Percentiles rank a stretch among this genome's conserved stretches.
Conservation (phyloP, 64 coral and sea anemone genomes). For the Trachythela sp. region DNA sequence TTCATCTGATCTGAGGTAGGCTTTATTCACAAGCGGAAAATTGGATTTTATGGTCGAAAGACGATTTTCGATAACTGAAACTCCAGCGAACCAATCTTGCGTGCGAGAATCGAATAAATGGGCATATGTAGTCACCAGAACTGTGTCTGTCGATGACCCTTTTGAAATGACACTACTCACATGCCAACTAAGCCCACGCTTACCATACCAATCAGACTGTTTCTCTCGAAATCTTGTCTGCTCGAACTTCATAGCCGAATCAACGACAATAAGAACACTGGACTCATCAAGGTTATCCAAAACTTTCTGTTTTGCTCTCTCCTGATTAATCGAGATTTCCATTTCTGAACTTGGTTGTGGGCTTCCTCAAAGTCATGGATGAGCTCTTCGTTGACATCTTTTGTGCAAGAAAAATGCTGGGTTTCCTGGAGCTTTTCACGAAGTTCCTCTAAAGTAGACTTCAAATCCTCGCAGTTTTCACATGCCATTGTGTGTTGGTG, state of each 20-base stretch:
- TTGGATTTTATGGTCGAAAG: slow-evolving; percentile 18
- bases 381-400: slow-evolving; percentile 29
- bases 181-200: slow-evolving; percentile 39
- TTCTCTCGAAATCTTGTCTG: slow-evolving; percentile 33
- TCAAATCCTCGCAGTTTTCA: neutral
- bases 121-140: neutral
- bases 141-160: neutral
- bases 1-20: slow-evolving; percentile 28
- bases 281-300: slow-evolving; percentile 15
- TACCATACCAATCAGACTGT: slow-evolving; percentile 45
- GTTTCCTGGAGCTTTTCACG: neutral
- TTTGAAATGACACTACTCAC: neutral
- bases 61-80: slow-evolving; percentile 8
- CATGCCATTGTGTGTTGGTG: neutral
- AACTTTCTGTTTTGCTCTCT: slow-evolving; percentile 31
- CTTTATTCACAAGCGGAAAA: neutral
- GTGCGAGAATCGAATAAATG: slow-evolving; percentile 22
- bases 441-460: neutral
- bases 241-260: slow-evolving; percentile 39
- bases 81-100: slow-evolving; percentile 38
- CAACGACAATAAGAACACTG: slow-evolving; percentile 8
- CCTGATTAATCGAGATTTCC: slow-evolving; percentile 40
- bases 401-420: neutral
- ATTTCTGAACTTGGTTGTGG: neutral
- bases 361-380: slow-evolving; percentile 18